Evolutionary conservation across 2,797 vertebrate genomes (phyloP).

Genomic region (Buceros bicornis): DNA sequence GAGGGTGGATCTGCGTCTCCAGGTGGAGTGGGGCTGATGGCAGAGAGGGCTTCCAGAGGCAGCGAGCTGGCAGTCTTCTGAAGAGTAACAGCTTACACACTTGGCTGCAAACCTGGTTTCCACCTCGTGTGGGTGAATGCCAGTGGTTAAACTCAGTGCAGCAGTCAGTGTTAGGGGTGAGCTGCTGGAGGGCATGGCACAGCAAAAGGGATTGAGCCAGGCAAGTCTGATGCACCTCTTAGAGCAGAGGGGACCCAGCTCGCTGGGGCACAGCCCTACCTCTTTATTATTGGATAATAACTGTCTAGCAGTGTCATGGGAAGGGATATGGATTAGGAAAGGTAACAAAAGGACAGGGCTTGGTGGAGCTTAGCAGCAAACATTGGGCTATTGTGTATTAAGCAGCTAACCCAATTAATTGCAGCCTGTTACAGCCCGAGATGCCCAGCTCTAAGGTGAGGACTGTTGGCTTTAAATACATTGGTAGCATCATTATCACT

Average conservation of each 20-base stretch:
- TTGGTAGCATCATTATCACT: neutral
- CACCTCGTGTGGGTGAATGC: neutral
- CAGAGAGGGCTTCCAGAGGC: neutral
- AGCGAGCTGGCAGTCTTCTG: neutral
- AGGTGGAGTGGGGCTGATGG: neutral
- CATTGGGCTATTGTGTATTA: constrained; percentile 39
- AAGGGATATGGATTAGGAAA: constrained; percentile 24
- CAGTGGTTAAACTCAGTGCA: neutral
- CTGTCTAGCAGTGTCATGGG: neutral
- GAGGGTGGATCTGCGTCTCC: constrained; percentile 17
- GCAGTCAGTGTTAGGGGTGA: neutral
- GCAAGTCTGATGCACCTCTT: neutral
- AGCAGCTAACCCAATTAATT: constrained; percentile 31
- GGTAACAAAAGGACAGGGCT: neutral
- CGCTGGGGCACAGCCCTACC: neutral
- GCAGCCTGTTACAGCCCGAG: neutral
- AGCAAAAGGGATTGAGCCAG: neutral
- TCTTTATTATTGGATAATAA: constrained; percentile 37
- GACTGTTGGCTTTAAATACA: neutral
- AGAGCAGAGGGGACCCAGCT: neutral
- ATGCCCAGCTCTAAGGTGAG: constrained; percentile 26
- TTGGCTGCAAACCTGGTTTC: constrained; percentile 15
- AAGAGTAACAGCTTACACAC: neutral
- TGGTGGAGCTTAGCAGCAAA: constrained; percentile 27
- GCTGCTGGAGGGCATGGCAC: neutral